These are phyloP conservation scores for Cataglyphis altisquamis DNA, from an alignment of 2,888 invertebrate genomes.

Conservation along the genomic window DNA sequence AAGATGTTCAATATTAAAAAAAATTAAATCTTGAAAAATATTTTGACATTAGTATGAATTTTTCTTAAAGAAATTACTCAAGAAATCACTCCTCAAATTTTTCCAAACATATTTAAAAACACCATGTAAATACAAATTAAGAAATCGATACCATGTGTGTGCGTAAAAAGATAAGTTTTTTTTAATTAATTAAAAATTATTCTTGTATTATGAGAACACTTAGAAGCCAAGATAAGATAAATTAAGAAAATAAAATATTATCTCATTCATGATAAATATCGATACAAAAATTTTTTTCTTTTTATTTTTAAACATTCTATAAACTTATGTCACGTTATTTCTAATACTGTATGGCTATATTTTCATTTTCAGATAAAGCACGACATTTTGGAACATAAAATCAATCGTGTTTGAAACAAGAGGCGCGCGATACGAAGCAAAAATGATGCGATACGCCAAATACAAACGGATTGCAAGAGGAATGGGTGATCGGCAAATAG, in stretches of 20 bases:
- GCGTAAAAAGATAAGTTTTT: background rate
- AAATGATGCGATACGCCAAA: slow-evolving; percentile 59
- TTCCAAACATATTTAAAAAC: too few species aligned
- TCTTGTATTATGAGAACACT: background rate
- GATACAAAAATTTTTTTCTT: background rate
- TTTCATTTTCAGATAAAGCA: background rate
- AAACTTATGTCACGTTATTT: background rate
- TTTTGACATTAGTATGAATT: too few species aligned
- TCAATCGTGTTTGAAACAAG: background rate
- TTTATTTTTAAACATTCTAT: background rate
- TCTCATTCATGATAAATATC: background rate
- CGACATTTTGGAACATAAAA: background rate
- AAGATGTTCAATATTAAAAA: too few species aligned
- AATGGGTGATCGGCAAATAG: slow-evolving; percentile 71
- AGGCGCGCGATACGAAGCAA: slow-evolving; percentile 16
- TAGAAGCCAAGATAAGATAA: background rate
- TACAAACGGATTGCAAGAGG: slow-evolving; percentile 69
- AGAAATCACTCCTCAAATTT: too few species aligned
- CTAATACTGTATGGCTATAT: background rate
- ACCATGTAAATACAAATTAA: background rate
- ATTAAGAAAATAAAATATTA: background rate
- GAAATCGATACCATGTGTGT: background rate
- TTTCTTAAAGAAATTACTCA: too few species aligned
- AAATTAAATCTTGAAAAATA: too few species aligned
- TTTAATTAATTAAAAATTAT: background rate